Evolutionary conservation across 2,888 invertebrate species (phyloP), one percentile per base, ranked within the genome.

Genomic region (Halocaridina rubra): DNA sequence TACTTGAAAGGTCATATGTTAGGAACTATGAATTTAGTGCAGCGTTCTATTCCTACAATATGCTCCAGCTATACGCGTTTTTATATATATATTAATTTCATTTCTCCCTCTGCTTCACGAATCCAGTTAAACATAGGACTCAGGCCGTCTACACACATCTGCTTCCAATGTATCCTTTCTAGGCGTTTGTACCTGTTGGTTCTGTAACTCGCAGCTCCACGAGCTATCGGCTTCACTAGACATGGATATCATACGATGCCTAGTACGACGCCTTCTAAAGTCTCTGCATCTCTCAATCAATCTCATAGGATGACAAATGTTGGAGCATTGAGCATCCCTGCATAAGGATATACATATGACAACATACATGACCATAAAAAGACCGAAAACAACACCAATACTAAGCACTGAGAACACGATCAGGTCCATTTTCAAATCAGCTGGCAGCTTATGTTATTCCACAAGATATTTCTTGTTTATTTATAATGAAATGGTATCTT

Each of bases 351-450:
- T 33, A 46, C 74, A 74, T 7, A 74, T 74, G 74, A 74, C 74
- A 13, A 74, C 39, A 46, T 74, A 74, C 74, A 74, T 74, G 33
- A 74, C 39, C 74, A 74, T 74, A 24, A 74, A 74, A 22, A 74
- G 29, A 13, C 22, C 74, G 74, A 46, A 33, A n/a, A 74, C 27
- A 24, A 74, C 46, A 19, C 33, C 29, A 7, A 74, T 24, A 46
- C 74, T 74, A 22, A 74, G 46, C 10, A 74, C 39, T 3, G 74
- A 74, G 74, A 74, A 74, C 22, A 39, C 19, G 32, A 74, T 33
- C 22, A 74, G 74, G 74, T 74, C 74, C 74, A 74, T 74, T 24
- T n/a, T 74, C 39, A 24, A n/a, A n/a, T 3, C 39, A 39, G 8
- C 39, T 13, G 19, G 16, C 16, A 7, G 5, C 27, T 24, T 22